Percentiles rank a stretch among this genome's conserved stretches.
phyloP scores from a whole-genome alignment of 2,113 vertebrate genomes.

The Brienomyrus longianalis region DNA sequence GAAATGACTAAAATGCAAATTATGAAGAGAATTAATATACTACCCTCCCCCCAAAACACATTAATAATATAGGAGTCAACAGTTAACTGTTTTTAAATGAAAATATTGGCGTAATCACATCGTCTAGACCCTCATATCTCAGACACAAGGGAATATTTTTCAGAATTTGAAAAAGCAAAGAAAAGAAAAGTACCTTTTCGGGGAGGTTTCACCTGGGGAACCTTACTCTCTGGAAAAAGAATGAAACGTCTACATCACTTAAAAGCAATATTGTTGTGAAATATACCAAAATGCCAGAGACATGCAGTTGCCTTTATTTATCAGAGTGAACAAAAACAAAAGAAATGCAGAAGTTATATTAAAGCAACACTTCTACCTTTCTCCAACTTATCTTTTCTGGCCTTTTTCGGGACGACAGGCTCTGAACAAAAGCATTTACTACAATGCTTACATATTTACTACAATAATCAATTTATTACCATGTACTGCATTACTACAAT shows the following conservation, averaged over 20 bases:
- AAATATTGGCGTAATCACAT: not conserved
- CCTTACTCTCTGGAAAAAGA: not conserved
- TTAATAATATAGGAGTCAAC: not conserved
- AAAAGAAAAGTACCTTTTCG: not conserved
- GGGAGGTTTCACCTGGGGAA: not conserved
- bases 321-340: not conserved
- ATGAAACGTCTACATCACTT: not conserved
- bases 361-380: not conserved
- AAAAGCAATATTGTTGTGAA: not conserved
- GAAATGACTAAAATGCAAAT: not conserved
- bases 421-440: not conserved
- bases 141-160: not conserved
- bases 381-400: not conserved
- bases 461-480: not conserved
- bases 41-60: not conserved
- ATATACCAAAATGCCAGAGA: not conserved
- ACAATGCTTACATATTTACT: not conserved
- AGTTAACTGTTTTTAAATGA: not conserved
- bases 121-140: not conserved
- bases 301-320: not conserved
- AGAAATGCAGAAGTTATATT: not conserved
- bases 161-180: not conserved
- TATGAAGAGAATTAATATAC: not conserved
- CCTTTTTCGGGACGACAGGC: not conserved
- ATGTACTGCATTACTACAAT: not conserved